Percentiles rank a stretch among this genome's conserved stretches.
Conservation (phyloP, 2,888 invertebrate genomes). For the Alloplasta piceator region DNA sequence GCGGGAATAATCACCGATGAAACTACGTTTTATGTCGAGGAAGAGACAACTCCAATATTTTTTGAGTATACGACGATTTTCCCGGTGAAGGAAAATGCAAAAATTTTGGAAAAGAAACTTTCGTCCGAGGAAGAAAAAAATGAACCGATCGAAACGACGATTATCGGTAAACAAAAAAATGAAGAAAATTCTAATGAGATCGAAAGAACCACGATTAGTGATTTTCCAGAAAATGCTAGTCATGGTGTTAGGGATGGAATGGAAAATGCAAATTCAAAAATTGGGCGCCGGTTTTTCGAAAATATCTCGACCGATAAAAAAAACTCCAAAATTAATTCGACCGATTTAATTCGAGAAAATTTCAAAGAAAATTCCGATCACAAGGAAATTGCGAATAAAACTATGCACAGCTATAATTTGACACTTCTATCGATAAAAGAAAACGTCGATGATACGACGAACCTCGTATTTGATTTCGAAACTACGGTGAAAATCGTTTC, state of each 20-base stretch:
- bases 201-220: not conserved
- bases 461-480: not conserved
- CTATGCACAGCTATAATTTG: not conserved
- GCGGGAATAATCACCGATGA: constrained; percentile 1
- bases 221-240: not conserved
- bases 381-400: not conserved
- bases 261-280: not conserved
- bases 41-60: not conserved
- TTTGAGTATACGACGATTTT: not conserved
- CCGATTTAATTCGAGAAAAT: not conserved
- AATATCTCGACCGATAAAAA: not conserved
- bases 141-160: not conserved
- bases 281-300: not conserved
- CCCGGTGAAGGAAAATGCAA: not conserved
- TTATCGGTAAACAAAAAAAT: not conserved
- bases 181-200: not conserved
- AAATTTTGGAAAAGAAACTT: not conserved
- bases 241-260: not conserved
- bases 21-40: not conserved
- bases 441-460: not conserved
- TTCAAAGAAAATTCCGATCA: not conserved
- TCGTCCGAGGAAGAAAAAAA: not conserved
- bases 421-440: not conserved
- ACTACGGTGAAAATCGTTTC: constrained; percentile 40
- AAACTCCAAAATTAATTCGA: constrained; percentile 3